Percentiles rank a stretch among this genome's conserved stretches.
phyloP scores from a whole-genome alignment of 2,888 invertebrate species.

The Oegoconia quadripuncta region DNA sequence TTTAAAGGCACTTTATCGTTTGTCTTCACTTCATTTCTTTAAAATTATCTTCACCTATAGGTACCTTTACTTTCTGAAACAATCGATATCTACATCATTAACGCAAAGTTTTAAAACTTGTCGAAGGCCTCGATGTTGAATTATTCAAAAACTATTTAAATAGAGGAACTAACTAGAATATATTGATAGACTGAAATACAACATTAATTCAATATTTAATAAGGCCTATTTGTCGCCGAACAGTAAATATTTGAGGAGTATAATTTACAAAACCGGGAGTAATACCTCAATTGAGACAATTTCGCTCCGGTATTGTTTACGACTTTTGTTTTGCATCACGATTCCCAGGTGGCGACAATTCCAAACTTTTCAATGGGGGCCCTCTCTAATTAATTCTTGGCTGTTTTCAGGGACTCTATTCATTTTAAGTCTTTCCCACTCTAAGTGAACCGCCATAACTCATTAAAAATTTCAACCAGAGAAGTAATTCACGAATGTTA shows the following conservation, averaged over 20 bases:
- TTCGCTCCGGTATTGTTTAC: conserved; percentile 37
- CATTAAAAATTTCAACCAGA: conserved; percentile 46
- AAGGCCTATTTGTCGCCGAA: not conserved
- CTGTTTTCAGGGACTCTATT: conserved; percentile 35
- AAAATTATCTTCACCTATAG: too few species aligned
- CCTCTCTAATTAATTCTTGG: conserved; percentile 55
- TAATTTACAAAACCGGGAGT: conserved; percentile 37
- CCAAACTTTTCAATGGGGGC: conserved; percentile 48
- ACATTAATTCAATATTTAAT: not conserved
- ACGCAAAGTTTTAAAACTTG: too few species aligned
- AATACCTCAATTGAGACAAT: conserved; percentile 36
- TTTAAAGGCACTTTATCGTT: too few species aligned
- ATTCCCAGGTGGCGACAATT: conserved; percentile 52
- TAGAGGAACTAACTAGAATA: not conserved
- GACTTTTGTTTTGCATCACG: conserved; percentile 37
- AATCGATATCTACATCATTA: too few species aligned
- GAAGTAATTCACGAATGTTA: conserved; percentile 35
- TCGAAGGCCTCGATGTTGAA: too few species aligned
- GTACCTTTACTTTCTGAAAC: too few species aligned
- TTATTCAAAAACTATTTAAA: too few species aligned
- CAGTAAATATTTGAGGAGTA: conserved; percentile 40
- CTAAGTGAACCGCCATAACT: conserved; percentile 33
- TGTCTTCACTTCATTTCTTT: too few species aligned
- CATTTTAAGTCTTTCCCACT: conserved; percentile 34
- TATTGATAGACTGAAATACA: not conserved